Conservation (phyloP, 2,797 vertebrate species). For the Octomys mimax region DNA sequence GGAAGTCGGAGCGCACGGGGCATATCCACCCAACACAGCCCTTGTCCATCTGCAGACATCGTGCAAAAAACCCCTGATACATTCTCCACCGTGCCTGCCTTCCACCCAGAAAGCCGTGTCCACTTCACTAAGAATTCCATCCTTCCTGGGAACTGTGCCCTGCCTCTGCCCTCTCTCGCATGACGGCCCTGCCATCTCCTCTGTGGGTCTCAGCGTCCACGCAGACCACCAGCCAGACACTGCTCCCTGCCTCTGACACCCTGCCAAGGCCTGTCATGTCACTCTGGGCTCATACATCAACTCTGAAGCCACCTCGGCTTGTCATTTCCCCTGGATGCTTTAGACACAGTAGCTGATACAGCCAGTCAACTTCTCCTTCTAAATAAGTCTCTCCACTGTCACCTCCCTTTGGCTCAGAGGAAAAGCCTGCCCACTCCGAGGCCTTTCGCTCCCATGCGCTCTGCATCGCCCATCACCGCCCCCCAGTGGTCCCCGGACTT, state of each 20-base stretch:
- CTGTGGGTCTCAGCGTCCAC: background rate
- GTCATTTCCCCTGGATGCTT: background rate
- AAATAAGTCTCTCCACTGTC: background rate
- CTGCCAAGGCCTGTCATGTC: rapidly evolving
- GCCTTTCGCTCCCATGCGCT: too few relatives aligned
- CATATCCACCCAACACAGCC: background rate
- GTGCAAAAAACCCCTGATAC: background rate
- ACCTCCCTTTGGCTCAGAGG: background rate
- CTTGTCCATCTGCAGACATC: too few relatives aligned
- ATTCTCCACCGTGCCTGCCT: background rate
- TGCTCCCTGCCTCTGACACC: background rate
- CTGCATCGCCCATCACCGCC: rapidly evolving
- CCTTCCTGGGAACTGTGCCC: background rate
- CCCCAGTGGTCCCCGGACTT: too few relatives aligned
- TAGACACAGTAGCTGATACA: background rate
- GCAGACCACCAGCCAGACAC: rapidly evolving
- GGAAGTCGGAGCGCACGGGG: background rate
- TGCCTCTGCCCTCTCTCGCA: background rate
- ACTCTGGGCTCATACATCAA: background rate
- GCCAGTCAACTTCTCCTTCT: background rate
- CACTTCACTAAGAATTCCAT: background rate
- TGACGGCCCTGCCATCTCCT: too few relatives aligned
- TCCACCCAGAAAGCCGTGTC: background rate
- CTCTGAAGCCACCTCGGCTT: background rate
- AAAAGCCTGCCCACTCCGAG: background rate